Evolutionary conservation across 2,113 vertebrate species (phyloP).

Genomic region (Galemys pyrenaicus): DNA sequence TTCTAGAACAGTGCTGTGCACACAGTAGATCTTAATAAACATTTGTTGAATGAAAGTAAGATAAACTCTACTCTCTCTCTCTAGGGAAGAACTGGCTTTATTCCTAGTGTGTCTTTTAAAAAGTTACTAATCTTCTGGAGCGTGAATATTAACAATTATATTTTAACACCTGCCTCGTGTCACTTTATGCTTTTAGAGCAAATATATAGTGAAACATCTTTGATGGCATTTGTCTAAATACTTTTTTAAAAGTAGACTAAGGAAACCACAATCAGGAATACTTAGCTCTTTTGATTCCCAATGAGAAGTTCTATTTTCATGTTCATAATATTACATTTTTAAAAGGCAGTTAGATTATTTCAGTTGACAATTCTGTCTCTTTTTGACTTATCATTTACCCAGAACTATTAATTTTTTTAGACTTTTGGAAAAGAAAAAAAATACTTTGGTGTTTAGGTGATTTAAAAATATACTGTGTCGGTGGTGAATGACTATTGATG

Average conservation of each 20-base stretch:
- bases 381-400: constrained; percentile 73
- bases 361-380: constrained; percentile 75
- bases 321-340: constrained; percentile 73
- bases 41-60: constrained; percentile 55
- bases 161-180: constrained; percentile 70
- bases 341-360: constrained; percentile 80
- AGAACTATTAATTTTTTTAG: constrained; percentile 81
- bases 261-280: constrained; percentile 77
- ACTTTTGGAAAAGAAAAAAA: constrained; percentile 83
- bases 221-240: constrained; percentile 71
- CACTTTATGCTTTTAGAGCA: constrained; percentile 73
- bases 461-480: constrained; percentile 88
- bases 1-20: constrained; percentile 63
- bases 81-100: constrained; percentile 57
- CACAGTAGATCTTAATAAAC: constrained; percentile 68
- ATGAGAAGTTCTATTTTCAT: constrained; percentile 77
- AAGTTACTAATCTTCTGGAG: constrained; percentile 65
- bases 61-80: constrained; percentile 44
- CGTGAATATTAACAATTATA: constrained; percentile 72
- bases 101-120: constrained; percentile 55
- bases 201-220: constrained; percentile 71
- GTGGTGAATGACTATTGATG: constrained; percentile 88
- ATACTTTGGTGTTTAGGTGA: constrained; percentile 87
- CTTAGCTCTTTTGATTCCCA: constrained; percentile 74
- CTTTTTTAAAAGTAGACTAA: constrained; percentile 67